Conservation (phyloP, 2,888 invertebrate species). For the Drosophila tanythrix region DNA sequence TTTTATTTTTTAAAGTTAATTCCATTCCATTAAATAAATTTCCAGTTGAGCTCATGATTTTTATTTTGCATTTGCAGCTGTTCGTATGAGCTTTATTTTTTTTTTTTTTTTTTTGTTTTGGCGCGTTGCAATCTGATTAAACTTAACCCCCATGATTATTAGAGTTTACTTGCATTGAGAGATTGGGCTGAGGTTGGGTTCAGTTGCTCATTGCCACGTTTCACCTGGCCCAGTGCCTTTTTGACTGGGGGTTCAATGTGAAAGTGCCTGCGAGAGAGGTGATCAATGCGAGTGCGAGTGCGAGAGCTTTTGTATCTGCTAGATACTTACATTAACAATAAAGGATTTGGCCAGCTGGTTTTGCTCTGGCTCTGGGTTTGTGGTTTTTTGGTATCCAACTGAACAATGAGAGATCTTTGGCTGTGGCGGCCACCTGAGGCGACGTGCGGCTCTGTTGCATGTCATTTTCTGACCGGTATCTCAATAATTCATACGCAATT, state of each 20-base stretch:
- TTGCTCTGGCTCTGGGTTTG: not conserved
- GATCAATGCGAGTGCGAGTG: constrained; percentile 10
- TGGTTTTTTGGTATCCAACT: constrained; percentile 6
- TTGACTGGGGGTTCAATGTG: constrained; percentile 51
- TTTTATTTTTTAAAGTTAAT: not conserved
- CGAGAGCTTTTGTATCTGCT: constrained; percentile 15
- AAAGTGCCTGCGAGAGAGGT: constrained; percentile 52
- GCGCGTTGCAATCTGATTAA: constrained; percentile 37
- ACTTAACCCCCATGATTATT: constrained; percentile 60
- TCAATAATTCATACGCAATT: constrained; percentile 78
- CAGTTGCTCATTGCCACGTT: constrained; percentile 53
- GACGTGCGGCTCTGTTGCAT: constrained; percentile 67
- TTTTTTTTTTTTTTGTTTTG: not conserved
- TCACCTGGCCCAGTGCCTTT: constrained; percentile 64
- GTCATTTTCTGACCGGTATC: constrained; percentile 76
- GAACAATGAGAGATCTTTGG: constrained; percentile 58
- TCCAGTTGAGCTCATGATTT: constrained; percentile 4
- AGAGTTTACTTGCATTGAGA: constrained; percentile 49
- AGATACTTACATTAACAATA: constrained; percentile 21
- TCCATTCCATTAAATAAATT: not conserved
- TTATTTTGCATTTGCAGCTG: constrained; percentile 16
- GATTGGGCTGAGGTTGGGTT: constrained; percentile 1
- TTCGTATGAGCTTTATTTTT: constrained; percentile 21
- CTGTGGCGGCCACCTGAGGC: constrained; percentile 62
- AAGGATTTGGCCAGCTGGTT: constrained; percentile 18